phyloP scores from a whole-genome alignment of 1,140 invertebrate species.

The Trypoxylus dichotomus region DNA sequence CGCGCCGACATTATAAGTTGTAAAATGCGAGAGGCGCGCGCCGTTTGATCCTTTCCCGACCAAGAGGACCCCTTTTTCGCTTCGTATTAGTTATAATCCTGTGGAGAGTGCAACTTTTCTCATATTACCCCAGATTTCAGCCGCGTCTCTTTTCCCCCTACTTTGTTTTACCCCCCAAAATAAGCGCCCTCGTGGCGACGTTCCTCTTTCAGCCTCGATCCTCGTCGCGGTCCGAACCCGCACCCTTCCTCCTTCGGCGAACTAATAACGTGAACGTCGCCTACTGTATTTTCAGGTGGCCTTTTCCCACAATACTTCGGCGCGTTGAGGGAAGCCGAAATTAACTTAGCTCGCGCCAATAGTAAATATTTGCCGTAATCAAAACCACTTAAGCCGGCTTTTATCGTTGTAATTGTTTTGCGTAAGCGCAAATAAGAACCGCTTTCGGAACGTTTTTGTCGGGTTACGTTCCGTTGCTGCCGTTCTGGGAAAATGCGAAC shows the following conservation, averaged over 20 bases:
- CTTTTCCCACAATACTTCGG: constrained; percentile 10
- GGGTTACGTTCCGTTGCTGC: constrained; percentile 35
- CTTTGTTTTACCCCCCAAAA: background rate
- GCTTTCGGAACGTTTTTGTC: background rate
- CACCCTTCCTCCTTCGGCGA: background rate
- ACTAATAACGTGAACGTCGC: background rate
- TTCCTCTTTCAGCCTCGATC: background rate
- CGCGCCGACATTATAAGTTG: background rate
- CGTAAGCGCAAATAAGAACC: background rate
- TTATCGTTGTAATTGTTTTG: constrained; percentile 12
- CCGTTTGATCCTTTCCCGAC: background rate
- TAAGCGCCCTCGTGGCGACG: background rate
- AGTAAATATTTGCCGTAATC: constrained; percentile 16
- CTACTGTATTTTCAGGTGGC: constrained; percentile 10
- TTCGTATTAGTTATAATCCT: constrained; percentile 1
- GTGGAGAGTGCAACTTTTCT: constrained; percentile 1
- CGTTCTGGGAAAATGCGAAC: no score
- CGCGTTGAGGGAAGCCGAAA: background rate
- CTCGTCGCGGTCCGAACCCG: background rate
- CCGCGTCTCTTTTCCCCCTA: background rate
- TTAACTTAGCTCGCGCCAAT: background rate
- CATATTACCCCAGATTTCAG: constrained; percentile 13
- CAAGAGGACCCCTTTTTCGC: background rate
- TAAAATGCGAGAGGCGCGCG: background rate
- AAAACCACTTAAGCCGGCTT: constrained; percentile 4